These are phyloP conservation scores for Anseranas semipalmata DNA, from an alignment of 2,113 vertebrate genomes.

Conservation along the genomic window DNA sequence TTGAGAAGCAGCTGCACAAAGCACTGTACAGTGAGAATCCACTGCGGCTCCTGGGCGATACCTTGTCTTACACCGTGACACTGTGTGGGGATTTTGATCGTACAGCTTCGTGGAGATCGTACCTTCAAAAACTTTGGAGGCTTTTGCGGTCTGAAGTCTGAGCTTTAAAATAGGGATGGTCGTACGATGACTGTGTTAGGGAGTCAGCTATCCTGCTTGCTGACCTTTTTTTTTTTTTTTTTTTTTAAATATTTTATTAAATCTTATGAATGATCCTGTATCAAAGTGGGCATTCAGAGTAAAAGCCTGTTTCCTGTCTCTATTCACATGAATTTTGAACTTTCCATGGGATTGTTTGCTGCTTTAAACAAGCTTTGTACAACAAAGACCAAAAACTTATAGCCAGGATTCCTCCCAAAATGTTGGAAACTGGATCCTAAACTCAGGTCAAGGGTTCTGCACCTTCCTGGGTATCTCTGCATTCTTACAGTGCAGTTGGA, in stretches of 20 bases:
- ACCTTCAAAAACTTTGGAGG: background rate
- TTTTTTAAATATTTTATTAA: background rate
- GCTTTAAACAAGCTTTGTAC: background rate
- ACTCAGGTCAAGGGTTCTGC: background rate
- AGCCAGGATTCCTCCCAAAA: background rate
- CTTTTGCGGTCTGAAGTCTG: background rate
- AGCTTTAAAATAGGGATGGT: background rate
- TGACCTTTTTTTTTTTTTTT: background rate
- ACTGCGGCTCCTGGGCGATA: background rate
- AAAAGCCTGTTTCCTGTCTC: background rate
- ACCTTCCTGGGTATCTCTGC: background rate
- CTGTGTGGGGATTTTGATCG: background rate
- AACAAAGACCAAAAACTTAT: background rate
- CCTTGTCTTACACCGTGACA: background rate
- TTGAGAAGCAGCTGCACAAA: background rate
- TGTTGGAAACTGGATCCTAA: background rate
- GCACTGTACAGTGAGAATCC: background rate
- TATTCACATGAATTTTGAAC: background rate
- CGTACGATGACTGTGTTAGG: background rate
- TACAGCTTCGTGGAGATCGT: background rate
- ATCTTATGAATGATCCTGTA: background rate
- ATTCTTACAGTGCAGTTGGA: background rate
- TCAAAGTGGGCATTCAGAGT: background rate
- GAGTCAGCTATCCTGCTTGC: background rate
- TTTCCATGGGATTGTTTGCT: background rate